These are phyloP conservation scores for Echinometra lucunter DNA, from an alignment of 53 echinoderm and acorn worm species.

Conservation along the genomic window DNA sequence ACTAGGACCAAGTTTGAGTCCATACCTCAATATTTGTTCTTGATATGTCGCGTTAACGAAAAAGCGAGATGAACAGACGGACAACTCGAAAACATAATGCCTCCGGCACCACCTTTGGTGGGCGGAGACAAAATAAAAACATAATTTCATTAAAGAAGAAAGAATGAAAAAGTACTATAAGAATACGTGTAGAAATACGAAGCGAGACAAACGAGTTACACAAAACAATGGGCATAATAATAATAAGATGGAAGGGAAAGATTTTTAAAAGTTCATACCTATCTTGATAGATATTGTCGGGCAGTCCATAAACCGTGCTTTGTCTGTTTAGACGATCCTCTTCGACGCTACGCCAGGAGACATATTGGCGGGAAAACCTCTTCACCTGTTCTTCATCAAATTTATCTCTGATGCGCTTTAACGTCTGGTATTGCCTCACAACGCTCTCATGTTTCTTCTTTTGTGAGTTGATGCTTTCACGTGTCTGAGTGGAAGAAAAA, in stretches of 20 bases:
- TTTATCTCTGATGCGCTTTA: slow-evolving; percentile 84
- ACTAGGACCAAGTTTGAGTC: too few species aligned
- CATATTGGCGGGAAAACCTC: slow-evolving; percentile 93
- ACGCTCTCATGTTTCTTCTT: slow-evolving; percentile 70
- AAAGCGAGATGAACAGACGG: too few species aligned
- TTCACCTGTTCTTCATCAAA: slow-evolving; percentile 97
- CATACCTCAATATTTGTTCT: too few species aligned
- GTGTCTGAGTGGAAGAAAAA: neutral
- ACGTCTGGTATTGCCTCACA: slow-evolving; percentile 73
- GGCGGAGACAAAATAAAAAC: too few species aligned
- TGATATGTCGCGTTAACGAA: too few species aligned
- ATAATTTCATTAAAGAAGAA: too few species aligned
- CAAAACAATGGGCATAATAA: neutral
- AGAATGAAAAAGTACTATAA: neutral
- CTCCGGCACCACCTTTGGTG: too few species aligned
- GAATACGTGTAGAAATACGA: neutral
- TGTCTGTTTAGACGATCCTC: slow-evolving; percentile 78
- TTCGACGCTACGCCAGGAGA: slow-evolving; percentile 98
- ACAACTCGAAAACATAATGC: too few species aligned
- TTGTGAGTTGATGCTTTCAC: neutral
- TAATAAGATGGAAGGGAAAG: neutral
- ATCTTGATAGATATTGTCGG: slow-evolving; percentile 95
- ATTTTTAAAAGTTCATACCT: slow-evolving; percentile 66
- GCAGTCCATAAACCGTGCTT: slow-evolving; percentile 86
- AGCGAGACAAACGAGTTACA: neutral